These are phyloP conservation scores for Hydropsyche betteni DNA, from an alignment of 2,888 invertebrate species.

Conservation along the genomic window DNA sequence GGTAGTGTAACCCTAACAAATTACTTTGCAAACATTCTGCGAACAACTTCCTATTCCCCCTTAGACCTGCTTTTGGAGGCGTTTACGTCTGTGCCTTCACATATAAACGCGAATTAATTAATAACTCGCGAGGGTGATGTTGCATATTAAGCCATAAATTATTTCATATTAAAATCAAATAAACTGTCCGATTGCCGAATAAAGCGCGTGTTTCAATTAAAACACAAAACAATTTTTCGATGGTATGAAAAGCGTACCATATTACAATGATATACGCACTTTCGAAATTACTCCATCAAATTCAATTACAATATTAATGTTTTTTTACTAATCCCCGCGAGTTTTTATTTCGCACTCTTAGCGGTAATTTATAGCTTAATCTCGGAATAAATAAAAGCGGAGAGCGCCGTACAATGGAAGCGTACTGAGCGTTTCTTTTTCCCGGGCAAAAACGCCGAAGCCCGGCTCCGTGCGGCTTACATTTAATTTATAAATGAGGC, in stretches of 20 bases:
- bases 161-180: too few relatives aligned
- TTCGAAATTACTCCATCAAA: neutral
- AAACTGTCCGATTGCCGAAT: too few relatives aligned
- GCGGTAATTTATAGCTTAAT: constrained; percentile 29
- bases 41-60: constrained; percentile 15
- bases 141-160: too few relatives aligned
- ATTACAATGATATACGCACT: too few relatives aligned
- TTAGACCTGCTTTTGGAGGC: neutral
- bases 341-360: constrained; percentile 8
- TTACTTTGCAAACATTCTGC: constrained; percentile 19
- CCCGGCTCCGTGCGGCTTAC: neutral
- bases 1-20: constrained; percentile 21
- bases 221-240: too few relatives aligned
- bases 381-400: constrained; percentile 22
- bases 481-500: constrained; percentile 12
- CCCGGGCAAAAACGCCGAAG: neutral
- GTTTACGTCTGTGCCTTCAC: too few relatives aligned
- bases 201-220: too few relatives aligned
- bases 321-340: neutral
- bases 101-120: too few relatives aligned
- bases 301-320: constrained; percentile 9
- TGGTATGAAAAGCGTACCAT: too few relatives aligned
- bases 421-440: constrained; percentile 4
- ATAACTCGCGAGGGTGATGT: too few relatives aligned
- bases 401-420: neutral